Conservation (phyloP, 2,113 vertebrate species). For the human region GRCh38 chr1:59664501-59665000, state of each 20-base stretch:
- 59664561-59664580: background rate
- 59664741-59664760: background rate
- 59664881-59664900: background rate
- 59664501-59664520: background rate
- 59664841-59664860: background rate
- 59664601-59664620: background rate
- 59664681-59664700: background rate
- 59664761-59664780: background rate
- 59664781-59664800: background rate
- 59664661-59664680: background rate
- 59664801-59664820: background rate
- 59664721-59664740: background rate
- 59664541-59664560: background rate
- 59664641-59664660: background rate
- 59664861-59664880: background rate
- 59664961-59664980: background rate
- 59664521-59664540: constrained; percentile 24
- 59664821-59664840: background rate
- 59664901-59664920: background rate
- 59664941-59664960: background rate
- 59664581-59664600: background rate
- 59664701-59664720: background rate
- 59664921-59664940: background rate
- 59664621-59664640: background rate
- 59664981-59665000: constrained; percentile 24